phyloP scores from a whole-genome alignment of 2,888 invertebrate genomes.

The Parnassius glacialis region DNA sequence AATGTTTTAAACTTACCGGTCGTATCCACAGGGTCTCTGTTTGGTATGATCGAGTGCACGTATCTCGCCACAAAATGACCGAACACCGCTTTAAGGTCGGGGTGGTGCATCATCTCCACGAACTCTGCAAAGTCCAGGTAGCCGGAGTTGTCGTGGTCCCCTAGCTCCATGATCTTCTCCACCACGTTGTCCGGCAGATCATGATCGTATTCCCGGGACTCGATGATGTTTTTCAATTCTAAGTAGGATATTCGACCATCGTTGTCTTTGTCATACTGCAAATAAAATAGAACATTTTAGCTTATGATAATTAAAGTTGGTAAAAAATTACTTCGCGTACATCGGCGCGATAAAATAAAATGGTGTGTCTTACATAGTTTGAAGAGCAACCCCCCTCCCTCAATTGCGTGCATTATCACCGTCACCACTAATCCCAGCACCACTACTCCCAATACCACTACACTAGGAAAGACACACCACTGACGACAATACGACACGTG shows the following conservation, averaged over 20 bases:
- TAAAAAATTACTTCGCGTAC: too few relatives aligned
- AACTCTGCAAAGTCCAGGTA: conserved; percentile 87
- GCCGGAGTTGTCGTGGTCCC: conserved; percentile 83
- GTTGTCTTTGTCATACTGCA: conserved; percentile 85
- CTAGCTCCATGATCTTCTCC: conserved; percentile 83
- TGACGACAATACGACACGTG: too few relatives aligned
- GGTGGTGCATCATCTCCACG: conserved; percentile 84
- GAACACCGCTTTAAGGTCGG: conserved; percentile 83
- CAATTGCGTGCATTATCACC: too few relatives aligned
- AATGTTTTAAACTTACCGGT: conserved; percentile 52
- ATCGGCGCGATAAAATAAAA: too few relatives aligned
- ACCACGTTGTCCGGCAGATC: conserved; percentile 86
- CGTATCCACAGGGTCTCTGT: conserved; percentile 73
- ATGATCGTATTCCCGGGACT: conserved; percentile 81
- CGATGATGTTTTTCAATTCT: conserved; percentile 83
- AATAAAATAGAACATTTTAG: conserved; percentile 29
- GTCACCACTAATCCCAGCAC: too few relatives aligned
- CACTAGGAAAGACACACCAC: too few relatives aligned
- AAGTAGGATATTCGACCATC: conserved; percentile 85
- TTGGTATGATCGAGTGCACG: conserved; percentile 80
- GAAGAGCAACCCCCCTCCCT: too few relatives aligned
- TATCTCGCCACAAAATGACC: conserved; percentile 84
- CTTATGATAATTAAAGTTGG: too few relatives aligned
- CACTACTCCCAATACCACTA: too few relatives aligned
- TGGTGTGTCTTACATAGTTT: too few relatives aligned